Conservation (phyloP, 2,888 invertebrate genomes). For the Ephialtes manifestator region DNA sequence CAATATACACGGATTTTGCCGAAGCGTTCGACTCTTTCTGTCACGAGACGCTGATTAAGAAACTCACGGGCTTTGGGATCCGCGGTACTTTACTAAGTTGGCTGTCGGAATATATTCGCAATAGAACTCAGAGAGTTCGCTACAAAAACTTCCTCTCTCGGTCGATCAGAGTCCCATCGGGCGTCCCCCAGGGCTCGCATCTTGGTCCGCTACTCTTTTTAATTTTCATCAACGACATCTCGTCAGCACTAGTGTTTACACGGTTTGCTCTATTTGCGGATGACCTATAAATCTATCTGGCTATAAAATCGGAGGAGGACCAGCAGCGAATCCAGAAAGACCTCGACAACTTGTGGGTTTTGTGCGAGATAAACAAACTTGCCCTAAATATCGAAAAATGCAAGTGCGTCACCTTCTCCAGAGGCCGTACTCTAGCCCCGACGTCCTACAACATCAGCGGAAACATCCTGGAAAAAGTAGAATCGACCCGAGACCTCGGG, state of each 20-base stretch:
- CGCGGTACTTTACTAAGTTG: too few relatives aligned
- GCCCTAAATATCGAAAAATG: too few relatives aligned
- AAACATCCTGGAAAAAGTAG: too few relatives aligned
- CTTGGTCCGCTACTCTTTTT: constrained; percentile 4
- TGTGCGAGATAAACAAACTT: not conserved
- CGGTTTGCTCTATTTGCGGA: not conserved
- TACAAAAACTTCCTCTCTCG: not conserved
- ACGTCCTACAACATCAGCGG: too few relatives aligned
- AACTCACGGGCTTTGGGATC: too few relatives aligned
- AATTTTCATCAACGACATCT: not conserved
- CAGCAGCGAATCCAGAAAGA: not conserved
- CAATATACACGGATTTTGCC: too few relatives aligned
- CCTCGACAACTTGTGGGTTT: not conserved
- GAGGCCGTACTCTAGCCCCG: too few relatives aligned
- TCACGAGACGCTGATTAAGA: too few relatives aligned
- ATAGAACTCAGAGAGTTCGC: not conserved
- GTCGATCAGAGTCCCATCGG: not conserved
- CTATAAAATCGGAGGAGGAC: not conserved
- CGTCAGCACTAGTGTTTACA: not conserved
- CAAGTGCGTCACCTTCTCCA: too few relatives aligned
- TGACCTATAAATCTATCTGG: not conserved
- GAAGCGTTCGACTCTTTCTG: too few relatives aligned
- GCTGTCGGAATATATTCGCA: not conserved
- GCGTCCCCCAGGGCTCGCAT: constrained; percentile 6
- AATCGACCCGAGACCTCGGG: too few relatives aligned